Base-by-base conservation (phyloP, 2,888 invertebrate species). In the Microplitis deprimator region DNA sequence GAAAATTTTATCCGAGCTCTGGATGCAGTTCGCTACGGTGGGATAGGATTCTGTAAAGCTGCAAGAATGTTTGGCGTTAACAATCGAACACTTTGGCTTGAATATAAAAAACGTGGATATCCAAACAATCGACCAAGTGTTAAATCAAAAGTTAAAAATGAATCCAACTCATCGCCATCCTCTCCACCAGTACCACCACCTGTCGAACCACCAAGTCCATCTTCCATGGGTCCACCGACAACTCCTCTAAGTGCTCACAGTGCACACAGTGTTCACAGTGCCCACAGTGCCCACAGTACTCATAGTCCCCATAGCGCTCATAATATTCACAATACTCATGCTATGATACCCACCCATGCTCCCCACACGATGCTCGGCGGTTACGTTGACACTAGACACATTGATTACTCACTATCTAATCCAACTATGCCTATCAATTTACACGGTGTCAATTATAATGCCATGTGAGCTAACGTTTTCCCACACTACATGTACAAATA, bases 31-130 rank as follows among this genome's bases (percentile, higher is more conserved):
- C 92, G 96, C 79, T 94, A 93, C 85, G 96, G 96, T 29, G 95
- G 95, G 61, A 95, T 96, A 82, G 96, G 96, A 1, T 96, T 96
- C 90, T 96, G 96, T 89, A 96, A 96, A 86, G 96, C 96, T 7
- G 96, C 96, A 0, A 91, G 95, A 73, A 93, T 95, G 90, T 96
- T 95, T 89, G 96, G 96, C 41, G 95, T 96, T 16, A 96, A 96
- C 90, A 96, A 96, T 90, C 92, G 96, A 76, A 96, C 96, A 0
- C 91, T 96, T 2, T 96, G 96, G 96, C 91, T 96, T 61, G 96
- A 96, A 87, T 96, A 96, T 87, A 96, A 95, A 86, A 95, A 95
- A 89, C 93, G 95, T 67, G 96, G 96, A 0, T 96, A 96, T 89
- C 95, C 95, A 1, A 95, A 95, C 85, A 95, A 94, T 86, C 91